Conservation (phyloP, 2,888 invertebrate species). For the Tenodera sinensis region DNA sequence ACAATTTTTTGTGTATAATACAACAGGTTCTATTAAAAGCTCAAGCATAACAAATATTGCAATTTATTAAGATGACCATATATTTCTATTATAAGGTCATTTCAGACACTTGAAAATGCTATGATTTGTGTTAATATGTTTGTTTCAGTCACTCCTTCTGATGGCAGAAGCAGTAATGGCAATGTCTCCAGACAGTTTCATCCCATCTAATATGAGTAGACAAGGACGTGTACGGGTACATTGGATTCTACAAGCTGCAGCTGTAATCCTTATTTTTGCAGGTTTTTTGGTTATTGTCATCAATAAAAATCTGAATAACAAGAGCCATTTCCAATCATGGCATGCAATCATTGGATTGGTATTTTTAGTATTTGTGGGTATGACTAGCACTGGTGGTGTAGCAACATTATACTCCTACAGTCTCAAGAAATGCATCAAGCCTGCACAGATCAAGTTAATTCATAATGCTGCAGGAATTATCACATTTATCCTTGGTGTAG, state of each 20-base stretch:
- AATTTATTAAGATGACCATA: no score
- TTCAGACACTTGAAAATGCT: no score
- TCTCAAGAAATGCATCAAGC: slow-evolving; percentile 18
- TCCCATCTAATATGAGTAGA: slow-evolving; percentile 18
- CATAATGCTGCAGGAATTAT: slow-evolving; percentile 26
- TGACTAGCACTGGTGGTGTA: slow-evolving; percentile 26
- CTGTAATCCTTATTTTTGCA: slow-evolving; percentile 24
- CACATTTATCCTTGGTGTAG: slow-evolving; percentile 24
- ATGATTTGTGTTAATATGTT: background rate
- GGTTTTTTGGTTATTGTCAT: slow-evolving; percentile 27
- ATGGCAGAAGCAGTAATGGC: slow-evolving; percentile 29
- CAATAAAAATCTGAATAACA: slow-evolving; percentile 26
- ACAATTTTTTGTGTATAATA: no score
- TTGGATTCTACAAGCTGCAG: slow-evolving; percentile 27
- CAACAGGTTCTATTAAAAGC: no score
- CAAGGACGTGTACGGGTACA: slow-evolving; percentile 24
- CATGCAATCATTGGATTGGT: slow-evolving; percentile 25
- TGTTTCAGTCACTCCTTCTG: slow-evolving; percentile 22
- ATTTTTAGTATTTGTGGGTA: slow-evolving; percentile 19
- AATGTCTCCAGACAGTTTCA: slow-evolving; percentile 23
- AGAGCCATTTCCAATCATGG: slow-evolving; percentile 25
- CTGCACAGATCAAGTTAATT: slow-evolving; percentile 25
- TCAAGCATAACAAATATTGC: no score
- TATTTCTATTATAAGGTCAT: no score
- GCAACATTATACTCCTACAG: slow-evolving; percentile 20